Conservation (phyloP, 2,797 vertebrate genomes). For the Darevskia nairensis region DNA sequence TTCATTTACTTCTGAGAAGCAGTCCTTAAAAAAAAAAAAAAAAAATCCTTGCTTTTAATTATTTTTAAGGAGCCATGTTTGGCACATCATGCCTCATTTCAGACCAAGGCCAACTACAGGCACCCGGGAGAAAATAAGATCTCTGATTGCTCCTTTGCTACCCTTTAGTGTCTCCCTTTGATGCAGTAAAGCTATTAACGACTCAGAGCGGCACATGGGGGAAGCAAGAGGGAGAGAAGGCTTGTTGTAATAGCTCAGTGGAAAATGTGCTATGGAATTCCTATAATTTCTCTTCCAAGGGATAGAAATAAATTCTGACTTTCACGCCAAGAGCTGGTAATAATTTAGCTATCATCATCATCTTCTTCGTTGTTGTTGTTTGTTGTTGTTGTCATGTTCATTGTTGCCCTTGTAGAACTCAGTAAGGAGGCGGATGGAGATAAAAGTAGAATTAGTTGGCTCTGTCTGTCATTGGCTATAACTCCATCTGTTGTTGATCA, state of each 20-base stretch:
- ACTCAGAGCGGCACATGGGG: not conserved
- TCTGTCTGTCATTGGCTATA: no score
- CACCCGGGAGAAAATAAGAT: not conserved
- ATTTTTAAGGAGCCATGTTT: conserved; percentile 17
- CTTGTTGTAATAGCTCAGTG: not conserved
- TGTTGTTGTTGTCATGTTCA: no score
- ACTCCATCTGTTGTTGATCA: no score
- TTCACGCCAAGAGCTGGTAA: no score
- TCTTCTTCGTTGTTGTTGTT: no score
- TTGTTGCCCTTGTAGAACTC: no score
- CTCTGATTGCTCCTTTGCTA: not conserved
- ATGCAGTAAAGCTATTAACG: not conserved
- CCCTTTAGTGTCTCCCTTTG: not conserved
- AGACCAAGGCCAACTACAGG: not conserved
- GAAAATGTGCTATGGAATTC: not conserved
- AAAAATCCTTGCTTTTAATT: conserved; percentile 14
- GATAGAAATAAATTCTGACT: not conserved
- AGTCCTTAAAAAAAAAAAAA: not conserved
- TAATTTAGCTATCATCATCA: no score
- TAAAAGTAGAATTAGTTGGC: no score
- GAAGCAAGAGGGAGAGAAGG: not conserved
- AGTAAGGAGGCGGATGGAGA: no score
- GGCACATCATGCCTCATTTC: not conserved
- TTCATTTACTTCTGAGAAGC: conserved; percentile 20
- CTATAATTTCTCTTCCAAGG: not conserved